These are phyloP conservation scores for Pseudomyrmex sp. DNA, from an alignment of 1,140 invertebrate species.

Conservation along the genomic window DNA sequence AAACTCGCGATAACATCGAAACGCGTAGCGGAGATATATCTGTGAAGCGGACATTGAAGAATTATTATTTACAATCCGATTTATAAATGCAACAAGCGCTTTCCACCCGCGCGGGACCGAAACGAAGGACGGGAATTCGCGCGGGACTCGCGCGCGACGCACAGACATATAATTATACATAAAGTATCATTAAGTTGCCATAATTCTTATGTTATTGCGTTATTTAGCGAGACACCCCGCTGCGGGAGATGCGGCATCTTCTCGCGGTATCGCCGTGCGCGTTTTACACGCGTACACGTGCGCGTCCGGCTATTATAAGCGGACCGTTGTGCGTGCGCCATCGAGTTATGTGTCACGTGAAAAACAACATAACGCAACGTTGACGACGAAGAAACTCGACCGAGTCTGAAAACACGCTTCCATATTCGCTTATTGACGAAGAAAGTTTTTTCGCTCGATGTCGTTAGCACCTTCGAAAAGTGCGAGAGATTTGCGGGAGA, in stretches of 20 bases:
- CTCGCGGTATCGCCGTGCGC: slow-evolving; percentile 69
- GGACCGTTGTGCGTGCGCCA: slow-evolving; percentile 42
- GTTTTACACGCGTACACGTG: slow-evolving; percentile 11
- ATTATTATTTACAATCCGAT: slow-evolving; percentile 31
- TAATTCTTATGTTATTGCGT: slow-evolving; percentile 84
- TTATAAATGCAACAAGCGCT: slow-evolving; percentile 27
- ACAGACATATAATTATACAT: slow-evolving; percentile 81
- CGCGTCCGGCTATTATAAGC: slow-evolving; percentile 69
- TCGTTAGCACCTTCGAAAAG: slow-evolving; percentile 49
- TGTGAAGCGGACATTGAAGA: slow-evolving; percentile 10
- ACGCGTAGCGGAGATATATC: too few species aligned
- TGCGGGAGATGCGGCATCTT: slow-evolving; percentile 77
- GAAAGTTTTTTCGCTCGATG: not conserved
- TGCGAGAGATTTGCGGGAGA: not conserved
- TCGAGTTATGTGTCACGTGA: slow-evolving; percentile 56
- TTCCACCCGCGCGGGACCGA: slow-evolving; percentile 45
- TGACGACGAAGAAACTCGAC: not conserved
- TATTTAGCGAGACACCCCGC: slow-evolving; percentile 82
- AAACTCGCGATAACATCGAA: slow-evolving; percentile 28
- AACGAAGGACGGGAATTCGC: slow-evolving; percentile 33
- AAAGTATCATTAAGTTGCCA: slow-evolving; percentile 84
- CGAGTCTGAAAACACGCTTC: slow-evolving; percentile 10
- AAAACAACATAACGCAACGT: slow-evolving; percentile 29
- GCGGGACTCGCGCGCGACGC: slow-evolving; percentile 47
- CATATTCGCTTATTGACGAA: slow-evolving; percentile 14